Evolutionary conservation across 2,113 vertebrate species (phyloP), one percentile per base, ranked within the genome.

Genomic region (Vidua chalybeata): DNA sequence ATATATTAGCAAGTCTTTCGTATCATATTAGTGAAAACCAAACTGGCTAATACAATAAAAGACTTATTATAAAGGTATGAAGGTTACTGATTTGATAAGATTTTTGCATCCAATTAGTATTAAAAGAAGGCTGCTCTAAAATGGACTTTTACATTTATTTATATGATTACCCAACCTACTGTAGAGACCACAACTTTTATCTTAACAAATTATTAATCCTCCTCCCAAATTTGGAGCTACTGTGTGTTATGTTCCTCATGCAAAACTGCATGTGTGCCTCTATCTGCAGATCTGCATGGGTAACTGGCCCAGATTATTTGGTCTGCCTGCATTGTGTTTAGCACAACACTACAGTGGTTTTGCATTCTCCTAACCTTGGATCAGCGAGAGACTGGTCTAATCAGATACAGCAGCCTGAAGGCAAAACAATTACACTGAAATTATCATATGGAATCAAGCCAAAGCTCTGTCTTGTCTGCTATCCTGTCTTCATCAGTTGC

Each of bases 1-100:
- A 98, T 98, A 97, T 96, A 97, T 97, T 97, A 97, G 97, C 95
- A 95, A 95, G 96, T 96, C 93, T 96, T 97, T 97, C 89, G 80
- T 97, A 97, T 97, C 98, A 97, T 97, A 98, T 98, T 98, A 98
- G 97, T 97, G 95, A 96, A 98, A 98, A 98, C 93, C 94, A 98
- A 98, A 97, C 95, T 96, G 94, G 97, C 90, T 97, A 97, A 97
- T 97, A 96, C 94, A 97, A 97, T 97, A 97, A 97, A 91, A 96
- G 94, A 93, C 93, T 97, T 93, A 97, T 94, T 97, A 97, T 94
- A 96, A 97, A 97, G 97, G 97, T 97, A 97, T 96, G 96, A 97
- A 96, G 95, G 96, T 94, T 96, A 94, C 89, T 94, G 95, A 95
- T 94, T 93, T 93, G 97, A 96, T 97, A 97, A 97, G 93, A 94